A percentile compares a stretch with the other conserved stretches of the same genome.
phyloP scores from a whole-genome alignment of 23 tunicate genomes.

The Halocynthia aurantium region DNA sequence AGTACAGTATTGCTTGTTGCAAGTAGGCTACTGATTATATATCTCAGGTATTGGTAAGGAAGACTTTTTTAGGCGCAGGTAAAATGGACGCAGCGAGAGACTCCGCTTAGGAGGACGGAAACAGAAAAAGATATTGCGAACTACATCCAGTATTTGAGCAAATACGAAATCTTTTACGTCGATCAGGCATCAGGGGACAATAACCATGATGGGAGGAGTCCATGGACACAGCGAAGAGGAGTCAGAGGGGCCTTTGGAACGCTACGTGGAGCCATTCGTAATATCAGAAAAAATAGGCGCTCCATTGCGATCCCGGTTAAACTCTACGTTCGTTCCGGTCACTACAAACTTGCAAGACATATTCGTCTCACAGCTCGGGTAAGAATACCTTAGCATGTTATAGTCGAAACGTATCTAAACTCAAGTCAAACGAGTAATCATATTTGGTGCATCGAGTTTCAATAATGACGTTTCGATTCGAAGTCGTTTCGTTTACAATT shows the following conservation, averaged over 20 bases:
- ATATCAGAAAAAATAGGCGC: slow-evolving; percentile 6
- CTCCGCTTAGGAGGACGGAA: not conserved
- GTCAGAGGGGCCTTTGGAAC: slow-evolving; percentile 28
- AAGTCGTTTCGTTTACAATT: too few relatives aligned
- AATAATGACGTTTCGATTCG: too few relatives aligned
- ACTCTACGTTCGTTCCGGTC: slow-evolving; percentile 26
- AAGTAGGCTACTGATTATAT: too few relatives aligned
- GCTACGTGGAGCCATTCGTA: slow-evolving; percentile 19
- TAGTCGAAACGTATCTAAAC: not conserved
- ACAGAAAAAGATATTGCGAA: not conserved
- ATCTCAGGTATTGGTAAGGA: too few relatives aligned
- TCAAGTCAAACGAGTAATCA: too few relatives aligned
- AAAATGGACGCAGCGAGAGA: too few relatives aligned
- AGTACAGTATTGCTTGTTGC: too few relatives aligned
- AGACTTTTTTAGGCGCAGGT: too few relatives aligned
- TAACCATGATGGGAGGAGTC: slow-evolving; percentile 15
- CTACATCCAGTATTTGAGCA: slow-evolving; percentile 1
- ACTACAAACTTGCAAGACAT: slow-evolving; percentile 2
- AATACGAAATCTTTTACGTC: slow-evolving; percentile 27
- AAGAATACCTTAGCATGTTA: not conserved
- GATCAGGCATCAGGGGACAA: slow-evolving; percentile 24
- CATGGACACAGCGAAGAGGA: not conserved
- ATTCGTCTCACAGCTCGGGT: slow-evolving; percentile 12
- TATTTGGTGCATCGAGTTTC: too few relatives aligned
- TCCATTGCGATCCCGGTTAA: not conserved